These are phyloP conservation scores for Cosmia pyralina DNA, from an alignment of 2,888 invertebrate species.

Conservation along the genomic window DNA sequence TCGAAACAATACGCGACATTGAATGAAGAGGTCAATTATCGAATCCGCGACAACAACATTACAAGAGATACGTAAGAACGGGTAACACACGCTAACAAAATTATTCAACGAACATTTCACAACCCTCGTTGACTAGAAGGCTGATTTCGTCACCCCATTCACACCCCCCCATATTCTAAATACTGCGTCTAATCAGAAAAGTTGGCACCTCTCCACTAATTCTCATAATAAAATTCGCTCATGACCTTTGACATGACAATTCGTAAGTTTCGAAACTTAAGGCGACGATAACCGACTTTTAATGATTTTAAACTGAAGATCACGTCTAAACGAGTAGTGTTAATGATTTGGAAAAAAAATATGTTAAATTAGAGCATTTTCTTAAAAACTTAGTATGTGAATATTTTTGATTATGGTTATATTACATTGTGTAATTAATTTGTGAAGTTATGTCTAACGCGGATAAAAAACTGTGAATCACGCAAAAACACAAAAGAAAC, in stretches of 20 bases:
- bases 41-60: conserved; percentile 77
- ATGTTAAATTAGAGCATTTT: too few relatives aligned
- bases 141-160: conserved; percentile 83
- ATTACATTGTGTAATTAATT: too few relatives aligned
- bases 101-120: conserved; percentile 83
- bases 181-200: conserved; percentile 55
- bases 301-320: too few relatives aligned
- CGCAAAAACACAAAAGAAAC: too few relatives aligned
- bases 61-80: conserved; percentile 80
- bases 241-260: conserved; percentile 79
- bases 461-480: too few relatives aligned
- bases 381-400: too few relatives aligned
- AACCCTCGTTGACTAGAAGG: conserved; percentile 80
- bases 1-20: conserved; percentile 78
- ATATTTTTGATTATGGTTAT: too few relatives aligned
- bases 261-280: conserved; percentile 59
- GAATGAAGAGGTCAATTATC: conserved; percentile 83
- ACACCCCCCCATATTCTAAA: conserved; percentile 76
- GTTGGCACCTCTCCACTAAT: conserved; percentile 82
- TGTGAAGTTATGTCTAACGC: too few relatives aligned
- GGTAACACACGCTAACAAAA: conserved; percentile 83
- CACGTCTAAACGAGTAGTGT: too few relatives aligned
- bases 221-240: conserved; percentile 73
- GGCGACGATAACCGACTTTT: too few relatives aligned
- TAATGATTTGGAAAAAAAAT: too few relatives aligned